A percentile compares a stretch with the other conserved stretches of the same genome.
phyloP scores from a whole-genome alignment of 1,140 invertebrate genomes.

The Reticulitermes speratus region DNA sequence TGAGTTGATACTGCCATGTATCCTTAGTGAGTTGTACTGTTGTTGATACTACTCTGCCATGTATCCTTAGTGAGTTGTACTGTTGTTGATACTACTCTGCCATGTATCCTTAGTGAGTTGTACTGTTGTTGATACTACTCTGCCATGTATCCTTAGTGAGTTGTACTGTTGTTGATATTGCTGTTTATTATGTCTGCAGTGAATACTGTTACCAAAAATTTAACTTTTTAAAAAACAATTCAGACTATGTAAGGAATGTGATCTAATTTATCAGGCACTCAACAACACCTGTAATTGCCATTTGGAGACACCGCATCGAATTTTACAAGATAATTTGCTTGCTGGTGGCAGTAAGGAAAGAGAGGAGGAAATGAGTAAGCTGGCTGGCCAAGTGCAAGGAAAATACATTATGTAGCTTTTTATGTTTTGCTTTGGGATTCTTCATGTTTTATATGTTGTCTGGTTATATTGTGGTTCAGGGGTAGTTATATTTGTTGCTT shows the following conservation, averaged over 20 bases:
- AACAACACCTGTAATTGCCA: not conserved
- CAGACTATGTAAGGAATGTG: not conserved
- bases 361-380: not conserved
- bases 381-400: not conserved
- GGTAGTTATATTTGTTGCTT: not conserved
- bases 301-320: not conserved
- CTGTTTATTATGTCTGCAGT: no score
- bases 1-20: no score
- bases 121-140: no score
- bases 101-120: no score
- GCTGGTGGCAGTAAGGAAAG: not conserved
- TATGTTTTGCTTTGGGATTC: not conserved
- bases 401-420: not conserved
- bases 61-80: no score
- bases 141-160: no score
- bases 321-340: not conserved
- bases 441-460: not conserved
- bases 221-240: no score
- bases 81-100: no score
- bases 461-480: not conserved
- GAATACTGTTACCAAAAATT: no score
- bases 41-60: no score
- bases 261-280: constrained; percentile 5
- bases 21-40: no score
- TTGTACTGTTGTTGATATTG: no score